Conservation (phyloP, 2,113 vertebrate genomes). For the Otocyon megalotis region DNA sequence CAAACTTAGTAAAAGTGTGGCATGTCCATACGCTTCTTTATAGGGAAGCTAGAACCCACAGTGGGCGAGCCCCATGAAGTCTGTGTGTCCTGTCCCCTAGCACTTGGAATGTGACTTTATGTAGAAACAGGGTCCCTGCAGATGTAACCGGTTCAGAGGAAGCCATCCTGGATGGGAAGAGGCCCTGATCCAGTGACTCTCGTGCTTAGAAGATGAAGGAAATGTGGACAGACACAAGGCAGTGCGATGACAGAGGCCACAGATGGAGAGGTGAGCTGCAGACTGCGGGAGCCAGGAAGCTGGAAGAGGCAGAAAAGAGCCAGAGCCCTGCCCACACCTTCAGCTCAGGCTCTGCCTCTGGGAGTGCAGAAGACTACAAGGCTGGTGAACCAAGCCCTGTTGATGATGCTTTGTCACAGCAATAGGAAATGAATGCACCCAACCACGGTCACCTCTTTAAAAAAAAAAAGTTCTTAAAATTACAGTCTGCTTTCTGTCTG, state of each 20-base stretch:
- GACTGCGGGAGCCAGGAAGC: neutral
- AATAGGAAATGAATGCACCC: neutral
- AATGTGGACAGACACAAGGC: neutral
- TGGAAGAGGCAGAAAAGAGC: neutral
- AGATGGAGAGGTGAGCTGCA: neutral
- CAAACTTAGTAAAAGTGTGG: neutral
- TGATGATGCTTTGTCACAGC: neutral
- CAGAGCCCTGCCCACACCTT: neutral
- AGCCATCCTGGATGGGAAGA: neutral
- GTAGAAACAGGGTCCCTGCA: neutral
- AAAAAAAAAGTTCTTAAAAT: neutral
- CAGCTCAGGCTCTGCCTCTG: neutral
- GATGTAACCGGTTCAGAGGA: neutral
- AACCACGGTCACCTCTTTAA: neutral
- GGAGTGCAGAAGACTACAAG: rapidly evolving
- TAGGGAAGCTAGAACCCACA: neutral
- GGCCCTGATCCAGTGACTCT: neutral
- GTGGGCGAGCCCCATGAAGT: neutral
- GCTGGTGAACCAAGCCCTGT: neutral
- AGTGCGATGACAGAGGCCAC: neutral
- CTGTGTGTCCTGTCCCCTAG: rapidly evolving
- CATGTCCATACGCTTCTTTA: neutral
- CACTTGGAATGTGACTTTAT: neutral
- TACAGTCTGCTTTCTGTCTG: neutral
- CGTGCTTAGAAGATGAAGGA: neutral